Percentiles rank a stretch among this genome's conserved stretches.
These are phyloP conservation scores for Aphyosemion australe DNA, from an alignment of 2,113 vertebrate genomes.

Conservation along the genomic window DNA sequence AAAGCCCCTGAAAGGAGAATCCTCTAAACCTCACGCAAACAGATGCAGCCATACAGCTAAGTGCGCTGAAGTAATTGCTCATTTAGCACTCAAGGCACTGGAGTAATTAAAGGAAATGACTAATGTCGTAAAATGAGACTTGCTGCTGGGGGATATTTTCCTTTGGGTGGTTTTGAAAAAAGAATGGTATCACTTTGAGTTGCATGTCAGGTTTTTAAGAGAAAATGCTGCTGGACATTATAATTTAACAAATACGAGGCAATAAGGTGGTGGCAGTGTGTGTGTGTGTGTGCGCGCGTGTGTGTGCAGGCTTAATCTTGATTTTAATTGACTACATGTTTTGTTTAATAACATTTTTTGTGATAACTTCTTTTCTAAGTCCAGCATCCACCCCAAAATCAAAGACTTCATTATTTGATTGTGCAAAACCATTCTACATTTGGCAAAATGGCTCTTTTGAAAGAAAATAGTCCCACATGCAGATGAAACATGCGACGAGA, in stretches of 20 bases:
- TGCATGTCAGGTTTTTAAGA: constrained; percentile 34
- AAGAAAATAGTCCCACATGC: not conserved
- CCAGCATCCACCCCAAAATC: no score
- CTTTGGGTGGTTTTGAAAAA: constrained; percentile 44
- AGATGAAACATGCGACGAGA: not conserved
- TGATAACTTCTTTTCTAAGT: no score
- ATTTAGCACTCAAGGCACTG: constrained; percentile 53
- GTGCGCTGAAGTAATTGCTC: constrained; percentile 58
- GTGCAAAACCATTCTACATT: not conserved
- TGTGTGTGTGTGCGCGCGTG: no score
- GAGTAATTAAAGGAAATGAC: constrained; percentile 68
- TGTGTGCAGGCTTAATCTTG: no score
- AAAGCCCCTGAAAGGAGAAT: constrained; percentile 17
- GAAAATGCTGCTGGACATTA: constrained; percentile 21
- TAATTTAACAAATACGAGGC: constrained; percentile 23
- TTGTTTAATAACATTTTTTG: no score
- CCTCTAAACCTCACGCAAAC: constrained; percentile 23
- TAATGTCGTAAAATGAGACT: constrained; percentile 62
- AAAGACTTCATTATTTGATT: no score
- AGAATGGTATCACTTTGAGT: constrained; percentile 46
- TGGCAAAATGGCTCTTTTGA: constrained; percentile 1
- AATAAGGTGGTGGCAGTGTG: no score
- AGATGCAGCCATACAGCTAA: constrained; percentile 27
- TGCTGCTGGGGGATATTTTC: constrained; percentile 42
- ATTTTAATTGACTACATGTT: no score